Evolutionary conservation across 2,113 vertebrate species (phyloP), one percentile per base, ranked within the genome.

Genomic region (Sisor rabdophorus): DNA sequence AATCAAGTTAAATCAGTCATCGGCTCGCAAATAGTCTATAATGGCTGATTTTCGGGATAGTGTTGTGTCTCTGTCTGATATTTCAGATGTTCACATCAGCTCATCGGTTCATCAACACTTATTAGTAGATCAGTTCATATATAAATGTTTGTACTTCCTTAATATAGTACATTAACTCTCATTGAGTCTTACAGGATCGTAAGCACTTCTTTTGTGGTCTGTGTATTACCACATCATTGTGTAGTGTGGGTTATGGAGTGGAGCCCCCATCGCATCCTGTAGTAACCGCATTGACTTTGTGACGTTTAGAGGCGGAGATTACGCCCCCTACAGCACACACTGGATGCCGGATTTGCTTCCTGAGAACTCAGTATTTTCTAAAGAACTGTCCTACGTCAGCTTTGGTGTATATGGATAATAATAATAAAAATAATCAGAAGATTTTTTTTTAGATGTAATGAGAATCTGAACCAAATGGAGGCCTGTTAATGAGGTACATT

Each of bases 281-380:
- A 75, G 79, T 65, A 80, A 88, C 88, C 86, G 71, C 86, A 86
- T 30, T 44, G 56, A 36, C n/a, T 54, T 32, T n/a, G 17, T 56
- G 24, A 26, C 15, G 22, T 20, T 30, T 30, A 64, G 63, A 67
- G 79, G 52, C 19, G 55, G 73, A 77, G 72, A 82, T 24, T 3
- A 20, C 72, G 36, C 54, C 26, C 48, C 20, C 53, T 72, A 72
- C 52, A 48, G 71, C 13, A 10, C 16, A 17, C 58, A 30, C 40
- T 44, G 4, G 1, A 44, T 9, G 28, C 11, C 13, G 10, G 12
- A 8, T 16, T 48, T 8, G 17, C 48, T 61, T 78, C 67, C 48
- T 63, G 47, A 54, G 30, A 76, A 78, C 44, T 36, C 2, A 4
- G 5, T 22, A 55, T 19, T 6, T 70, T 77, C 76, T 50, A 22